phyloP scores from a whole-genome alignment of 2,113 vertebrate genomes.

The Melanotaenia duboulayi region DNA sequence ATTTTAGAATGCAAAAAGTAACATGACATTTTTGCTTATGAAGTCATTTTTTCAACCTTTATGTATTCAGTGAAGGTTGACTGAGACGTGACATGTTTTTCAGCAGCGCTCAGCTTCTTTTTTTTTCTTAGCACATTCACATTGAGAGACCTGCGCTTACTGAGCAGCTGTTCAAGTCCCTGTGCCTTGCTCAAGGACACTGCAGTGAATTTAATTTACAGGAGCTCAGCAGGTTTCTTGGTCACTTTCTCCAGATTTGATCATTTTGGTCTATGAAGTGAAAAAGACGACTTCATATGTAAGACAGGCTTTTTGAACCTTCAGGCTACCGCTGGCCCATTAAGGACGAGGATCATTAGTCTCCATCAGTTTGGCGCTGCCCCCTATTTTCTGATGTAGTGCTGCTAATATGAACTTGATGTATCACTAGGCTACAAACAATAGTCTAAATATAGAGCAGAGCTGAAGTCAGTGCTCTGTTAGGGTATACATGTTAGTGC shows the following conservation, averaged over 20 bases:
- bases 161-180: conserved; percentile 3
- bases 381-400: conserved; percentile 58
- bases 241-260: conserved; percentile 29
- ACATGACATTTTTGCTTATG: conserved; percentile 21
- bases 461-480: conserved; percentile 39
- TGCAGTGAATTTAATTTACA: not conserved
- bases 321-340: conserved; percentile 56
- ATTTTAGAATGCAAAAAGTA: conserved; percentile 7
- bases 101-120: not conserved
- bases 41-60: conserved; percentile 20
- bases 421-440: conserved; percentile 73
- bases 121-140: not conserved
- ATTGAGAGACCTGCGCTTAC: not conserved
- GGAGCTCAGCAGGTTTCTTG: not conserved
- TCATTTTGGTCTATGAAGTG: conserved; percentile 19
- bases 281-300: conserved; percentile 27
- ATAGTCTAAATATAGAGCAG: conserved; percentile 70
- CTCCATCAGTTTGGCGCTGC: conserved; percentile 73
- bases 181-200: conserved; percentile 20
- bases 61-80: conserved; percentile 11
- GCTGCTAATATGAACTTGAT: conserved; percentile 73
- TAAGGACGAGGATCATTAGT: conserved; percentile 69
- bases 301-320: conserved; percentile 34
- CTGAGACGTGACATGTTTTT: conserved; percentile 21
- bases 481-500: conserved; percentile 21